Percentiles rank a stretch among this genome's conserved stretches.
Conservation (phyloP, 2,113 vertebrate genomes). For the Syrmaticus mikado region DNA sequence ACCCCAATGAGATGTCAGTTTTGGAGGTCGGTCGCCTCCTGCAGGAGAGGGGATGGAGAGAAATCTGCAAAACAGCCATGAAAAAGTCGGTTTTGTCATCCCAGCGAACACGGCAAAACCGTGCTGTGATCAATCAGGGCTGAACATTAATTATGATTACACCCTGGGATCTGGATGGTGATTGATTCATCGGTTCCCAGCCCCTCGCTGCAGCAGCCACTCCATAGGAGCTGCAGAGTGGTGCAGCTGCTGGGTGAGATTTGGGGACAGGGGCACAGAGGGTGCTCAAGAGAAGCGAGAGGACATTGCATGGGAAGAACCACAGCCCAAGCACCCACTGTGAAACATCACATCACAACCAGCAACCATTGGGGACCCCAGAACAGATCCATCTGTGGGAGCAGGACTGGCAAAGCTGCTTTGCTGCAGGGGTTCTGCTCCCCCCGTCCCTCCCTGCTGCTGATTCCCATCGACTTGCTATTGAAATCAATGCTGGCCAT, state of each 20-base stretch:
- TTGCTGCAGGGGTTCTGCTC: not conserved
- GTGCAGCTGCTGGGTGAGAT: not conserved
- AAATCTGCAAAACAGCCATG: not conserved
- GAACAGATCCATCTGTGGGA: not conserved
- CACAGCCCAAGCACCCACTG: not conserved
- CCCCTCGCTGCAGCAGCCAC: slow-evolving; percentile 8
- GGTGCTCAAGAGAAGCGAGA: not conserved
- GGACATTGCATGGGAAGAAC: not conserved
- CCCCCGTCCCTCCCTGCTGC: not conserved
- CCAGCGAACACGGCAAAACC: not conserved
- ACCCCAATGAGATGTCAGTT: rapidly evolving
- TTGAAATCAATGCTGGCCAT: not conserved
- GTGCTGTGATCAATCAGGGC: slow-evolving; percentile 62
- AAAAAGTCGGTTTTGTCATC: not conserved
- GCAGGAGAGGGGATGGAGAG: not conserved
- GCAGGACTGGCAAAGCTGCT: not conserved
- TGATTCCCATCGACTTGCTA: slow-evolving; percentile 36
- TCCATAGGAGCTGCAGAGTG: not conserved
- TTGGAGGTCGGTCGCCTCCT: not conserved
- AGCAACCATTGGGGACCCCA: not conserved
- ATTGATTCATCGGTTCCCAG: slow-evolving; percentile 66
- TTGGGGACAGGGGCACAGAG: not conserved
- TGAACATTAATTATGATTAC: slow-evolving; percentile 76
- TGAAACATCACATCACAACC: not conserved
- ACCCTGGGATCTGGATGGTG: slow-evolving; percentile 64